phyloP scores from a whole-genome alignment of 2,113 vertebrate species.

The Haplotaxodon microlepis region DNA sequence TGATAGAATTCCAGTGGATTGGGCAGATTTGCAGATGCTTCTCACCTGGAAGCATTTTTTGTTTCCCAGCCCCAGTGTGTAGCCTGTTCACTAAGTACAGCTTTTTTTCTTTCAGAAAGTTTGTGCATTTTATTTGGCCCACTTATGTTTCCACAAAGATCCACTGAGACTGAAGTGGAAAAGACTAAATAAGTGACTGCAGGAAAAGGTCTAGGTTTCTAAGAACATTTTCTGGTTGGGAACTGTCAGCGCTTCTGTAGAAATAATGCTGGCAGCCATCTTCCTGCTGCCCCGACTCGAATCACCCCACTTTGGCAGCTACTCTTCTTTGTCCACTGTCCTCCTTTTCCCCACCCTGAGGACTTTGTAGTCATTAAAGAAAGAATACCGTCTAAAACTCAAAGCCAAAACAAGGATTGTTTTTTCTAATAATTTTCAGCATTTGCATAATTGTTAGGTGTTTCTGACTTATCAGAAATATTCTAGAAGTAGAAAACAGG shows the following conservation, averaged over 20 bases:
- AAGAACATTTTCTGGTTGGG: constrained; percentile 43
- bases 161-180: constrained; percentile 3
- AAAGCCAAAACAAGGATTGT: background rate
- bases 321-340: background rate
- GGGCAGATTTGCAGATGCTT: background rate
- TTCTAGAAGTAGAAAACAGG: accelerated
- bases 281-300: background rate
- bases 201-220: constrained; percentile 12
- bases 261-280: background rate
- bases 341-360: background rate
- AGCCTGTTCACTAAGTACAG: background rate
- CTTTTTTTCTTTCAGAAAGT: background rate
- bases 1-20: background rate
- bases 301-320: background rate
- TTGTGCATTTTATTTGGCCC: background rate
- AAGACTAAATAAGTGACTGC: constrained; percentile 31
- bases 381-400: background rate
- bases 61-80: background rate
- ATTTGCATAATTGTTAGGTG: background rate
- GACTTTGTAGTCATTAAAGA: background rate
- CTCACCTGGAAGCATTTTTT: background rate
- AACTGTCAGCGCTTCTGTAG: constrained; percentile 17
- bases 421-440: background rate
- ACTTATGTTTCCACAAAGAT: constrained; percentile 5
- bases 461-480: background rate